Percentiles rank a stretch among this genome's conserved stretches.
phyloP scores from a whole-genome alignment of 2,113 vertebrate genomes.

The Epinephelus lanceolatus region DNA sequence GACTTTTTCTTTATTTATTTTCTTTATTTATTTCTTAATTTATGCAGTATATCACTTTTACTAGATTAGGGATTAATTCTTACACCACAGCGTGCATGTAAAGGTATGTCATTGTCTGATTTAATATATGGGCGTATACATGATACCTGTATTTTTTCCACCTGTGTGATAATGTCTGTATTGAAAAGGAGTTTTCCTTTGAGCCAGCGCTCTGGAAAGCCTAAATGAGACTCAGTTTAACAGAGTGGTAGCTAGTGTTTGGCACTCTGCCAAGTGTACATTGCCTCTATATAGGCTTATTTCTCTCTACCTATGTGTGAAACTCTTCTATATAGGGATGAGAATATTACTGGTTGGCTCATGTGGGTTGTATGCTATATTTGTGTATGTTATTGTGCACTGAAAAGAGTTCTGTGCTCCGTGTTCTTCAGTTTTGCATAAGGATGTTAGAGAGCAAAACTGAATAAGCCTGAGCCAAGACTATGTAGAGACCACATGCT shows the following conservation, averaged over 20 bases:
- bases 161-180: slow-evolving; percentile 56
- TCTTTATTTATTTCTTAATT: no score
- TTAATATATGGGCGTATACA: slow-evolving; percentile 50
- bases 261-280: slow-evolving; percentile 56
- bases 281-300: slow-evolving; percentile 43
- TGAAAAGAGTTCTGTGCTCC: slow-evolving; percentile 16
- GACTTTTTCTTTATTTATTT: no score
- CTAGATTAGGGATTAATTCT: no score
- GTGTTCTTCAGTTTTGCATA: slow-evolving; percentile 3
- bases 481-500: slow-evolving; percentile 10
- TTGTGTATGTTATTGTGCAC: not conserved
- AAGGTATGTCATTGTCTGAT: slow-evolving; percentile 48
- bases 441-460: slow-evolving; percentile 1
- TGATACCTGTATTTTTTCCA: slow-evolving; percentile 49
- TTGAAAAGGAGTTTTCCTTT: slow-evolving; percentile 51
- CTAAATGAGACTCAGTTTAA: slow-evolving; percentile 68
- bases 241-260: slow-evolving; percentile 52
- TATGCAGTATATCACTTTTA: no score
- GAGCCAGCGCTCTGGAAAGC: slow-evolving; percentile 55
- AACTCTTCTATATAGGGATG: slow-evolving; percentile 32
- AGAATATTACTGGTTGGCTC: slow-evolving; percentile 10
- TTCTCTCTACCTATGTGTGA: slow-evolving; percentile 44
- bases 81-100: slow-evolving; percentile 6
- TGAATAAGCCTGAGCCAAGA: slow-evolving; percentile 18
- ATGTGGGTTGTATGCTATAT: slow-evolving; percentile 10